Percentiles rank a stretch among this genome's conserved stretches.
phyloP scores from a whole-genome alignment of 2,113 vertebrate species.

The Mobula birostris region DNA sequence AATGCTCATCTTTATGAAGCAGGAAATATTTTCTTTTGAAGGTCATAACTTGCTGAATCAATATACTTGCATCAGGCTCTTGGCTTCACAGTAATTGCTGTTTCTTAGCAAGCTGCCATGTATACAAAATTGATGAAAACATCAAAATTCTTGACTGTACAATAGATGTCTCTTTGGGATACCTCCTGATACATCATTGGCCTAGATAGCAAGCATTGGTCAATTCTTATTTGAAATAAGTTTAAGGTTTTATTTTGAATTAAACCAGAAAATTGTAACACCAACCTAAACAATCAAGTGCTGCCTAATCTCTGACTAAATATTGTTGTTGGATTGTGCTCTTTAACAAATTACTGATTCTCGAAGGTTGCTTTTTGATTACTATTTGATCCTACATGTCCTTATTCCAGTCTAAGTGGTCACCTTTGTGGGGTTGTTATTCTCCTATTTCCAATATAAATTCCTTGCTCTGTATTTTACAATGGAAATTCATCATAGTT shows the following conservation, averaged over 20 bases:
- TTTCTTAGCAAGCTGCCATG: slow-evolving; percentile 33
- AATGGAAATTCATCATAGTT: not conserved
- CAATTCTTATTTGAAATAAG: too few species aligned
- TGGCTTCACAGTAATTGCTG: slow-evolving; percentile 32
- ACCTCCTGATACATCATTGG: not conserved
- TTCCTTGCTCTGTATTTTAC: not conserved
- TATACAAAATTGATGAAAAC: slow-evolving; percentile 5
- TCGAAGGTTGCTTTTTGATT: not conserved
- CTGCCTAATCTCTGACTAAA: not conserved
- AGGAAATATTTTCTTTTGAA: slow-evolving; percentile 38
- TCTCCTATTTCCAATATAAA: not conserved
- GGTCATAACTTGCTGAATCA: slow-evolving; percentile 38
- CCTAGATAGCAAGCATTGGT: not conserved
- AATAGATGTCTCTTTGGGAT: not conserved
- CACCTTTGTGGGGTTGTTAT: not conserved
- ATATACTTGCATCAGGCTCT: slow-evolving; percentile 18
- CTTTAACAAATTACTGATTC: not conserved
- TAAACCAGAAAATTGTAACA: not conserved
- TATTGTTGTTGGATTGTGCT: not conserved
- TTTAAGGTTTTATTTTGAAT: not conserved
- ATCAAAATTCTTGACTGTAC: slow-evolving; percentile 5
- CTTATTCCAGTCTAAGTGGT: not conserved
- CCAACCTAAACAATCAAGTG: too few species aligned
- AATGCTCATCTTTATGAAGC: slow-evolving; percentile 41
- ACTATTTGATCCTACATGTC: not conserved